These are phyloP conservation scores for Holacanthella duospinosa DNA, from an alignment of 2,888 invertebrate genomes.

Conservation along the genomic window DNA sequence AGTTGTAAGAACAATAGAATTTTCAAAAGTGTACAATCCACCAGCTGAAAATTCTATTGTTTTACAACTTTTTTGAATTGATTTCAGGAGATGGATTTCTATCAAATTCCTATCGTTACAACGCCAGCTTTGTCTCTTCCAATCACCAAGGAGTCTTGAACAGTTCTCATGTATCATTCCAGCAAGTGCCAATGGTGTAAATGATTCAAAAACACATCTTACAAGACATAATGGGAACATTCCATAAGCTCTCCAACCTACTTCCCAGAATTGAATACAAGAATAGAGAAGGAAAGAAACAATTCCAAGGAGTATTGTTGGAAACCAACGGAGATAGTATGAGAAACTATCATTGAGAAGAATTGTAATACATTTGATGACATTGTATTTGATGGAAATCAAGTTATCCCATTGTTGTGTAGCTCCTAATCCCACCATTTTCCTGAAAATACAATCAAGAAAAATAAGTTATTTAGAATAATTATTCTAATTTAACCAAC, in stretches of 20 bases:
- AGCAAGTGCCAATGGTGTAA: slow-evolving; percentile 4
- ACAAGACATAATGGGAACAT: slow-evolving; percentile 5
- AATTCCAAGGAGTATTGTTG: slow-evolving; percentile 4
- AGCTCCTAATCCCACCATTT: neutral
- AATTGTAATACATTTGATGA: neutral
- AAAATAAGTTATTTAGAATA: too few relatives aligned
- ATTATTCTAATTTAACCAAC: too few relatives aligned
- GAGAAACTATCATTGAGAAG: slow-evolving; percentile 2
- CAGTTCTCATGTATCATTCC: neutral
- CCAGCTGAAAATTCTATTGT: neutral
- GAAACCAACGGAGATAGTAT: neutral
- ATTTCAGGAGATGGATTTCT: neutral
- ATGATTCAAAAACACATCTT: neutral
- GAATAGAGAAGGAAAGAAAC: neutral
- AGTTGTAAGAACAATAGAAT: slow-evolving; percentile 5
- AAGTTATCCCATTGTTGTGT: too few relatives aligned
- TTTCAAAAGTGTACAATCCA: slow-evolving; percentile 7
- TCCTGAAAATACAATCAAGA: too few relatives aligned
- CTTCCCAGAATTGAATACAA: neutral
- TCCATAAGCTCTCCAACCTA: neutral
- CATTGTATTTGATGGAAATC: neutral
- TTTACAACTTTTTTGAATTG: neutral
- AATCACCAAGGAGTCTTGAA: neutral
- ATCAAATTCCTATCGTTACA: neutral
- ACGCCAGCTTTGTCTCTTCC: neutral